These are phyloP conservation scores for Athene cunicularia DNA, from an alignment of 2,113 vertebrate species.

Conservation along the genomic window DNA sequence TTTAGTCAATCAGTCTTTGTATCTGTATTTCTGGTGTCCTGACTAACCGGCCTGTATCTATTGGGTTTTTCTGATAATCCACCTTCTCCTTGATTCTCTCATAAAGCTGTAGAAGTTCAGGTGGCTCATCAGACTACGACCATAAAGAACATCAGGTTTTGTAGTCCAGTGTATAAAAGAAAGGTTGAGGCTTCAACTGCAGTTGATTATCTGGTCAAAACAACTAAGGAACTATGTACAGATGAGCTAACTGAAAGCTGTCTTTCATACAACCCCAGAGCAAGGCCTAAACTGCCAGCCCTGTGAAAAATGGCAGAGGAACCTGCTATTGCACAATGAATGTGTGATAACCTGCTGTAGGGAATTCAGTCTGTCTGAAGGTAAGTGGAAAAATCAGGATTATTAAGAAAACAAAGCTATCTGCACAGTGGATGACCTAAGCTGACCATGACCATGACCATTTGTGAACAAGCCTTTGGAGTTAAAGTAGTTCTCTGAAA, in stretches of 20 bases:
- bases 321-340: neutral
- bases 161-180: neutral
- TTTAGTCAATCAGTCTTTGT: neutral
- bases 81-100: neutral
- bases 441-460: neutral
- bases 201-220: neutral
- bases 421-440: neutral
- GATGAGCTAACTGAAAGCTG: neutral
- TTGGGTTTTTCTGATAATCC: neutral
- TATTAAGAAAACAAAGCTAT: neutral
- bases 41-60: neutral
- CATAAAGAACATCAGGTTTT: neutral
- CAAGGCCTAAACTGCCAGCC: neutral
- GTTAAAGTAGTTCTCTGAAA: neutral
- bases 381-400: neutral
- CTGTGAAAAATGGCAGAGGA: neutral
- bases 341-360: neutral
- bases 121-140: neutral
- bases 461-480: neutral
- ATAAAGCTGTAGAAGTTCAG: neutral
- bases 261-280: neutral
- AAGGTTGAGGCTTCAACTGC: neutral
- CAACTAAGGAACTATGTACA: neutral
- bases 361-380: neutral
- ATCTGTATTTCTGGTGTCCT: neutral